These are phyloP conservation scores for Thymelicus acteon DNA, from an alignment of 2,888 invertebrate species.

Conservation along the genomic window DNA sequence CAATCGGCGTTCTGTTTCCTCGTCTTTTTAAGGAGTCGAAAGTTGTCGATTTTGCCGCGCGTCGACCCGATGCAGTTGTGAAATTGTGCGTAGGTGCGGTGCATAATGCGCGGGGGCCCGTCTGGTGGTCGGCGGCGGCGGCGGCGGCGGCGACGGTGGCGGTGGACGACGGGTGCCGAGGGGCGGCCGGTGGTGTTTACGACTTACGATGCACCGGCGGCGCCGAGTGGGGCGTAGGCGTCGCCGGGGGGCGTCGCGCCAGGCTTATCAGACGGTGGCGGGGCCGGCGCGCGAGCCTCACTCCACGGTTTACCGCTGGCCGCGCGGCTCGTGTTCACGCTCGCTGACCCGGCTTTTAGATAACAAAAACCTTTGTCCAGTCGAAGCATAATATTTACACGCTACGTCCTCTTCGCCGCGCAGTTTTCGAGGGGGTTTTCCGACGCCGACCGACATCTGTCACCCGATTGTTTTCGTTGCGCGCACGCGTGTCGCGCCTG, in stretches of 20 bases:
- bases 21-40: constrained; percentile 81
- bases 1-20: constrained; percentile 65
- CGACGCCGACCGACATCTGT: constrained; percentile 75
- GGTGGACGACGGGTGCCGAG: constrained; percentile 60
- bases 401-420: constrained; percentile 70
- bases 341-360: constrained; percentile 78
- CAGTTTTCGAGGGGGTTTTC: constrained; percentile 79
- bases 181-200: constrained; percentile 76
- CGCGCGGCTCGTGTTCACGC: constrained; percentile 73
- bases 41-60: constrained; percentile 74
- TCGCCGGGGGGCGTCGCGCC: constrained; percentile 84
- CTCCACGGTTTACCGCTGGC: constrained; percentile 73
- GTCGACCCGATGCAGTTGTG: constrained; percentile 67
- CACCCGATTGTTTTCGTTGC: constrained; percentile 74
- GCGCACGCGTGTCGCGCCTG: constrained; percentile 74
- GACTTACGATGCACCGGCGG: constrained; percentile 76
- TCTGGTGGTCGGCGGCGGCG: constrained; percentile 62
- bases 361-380: constrained; percentile 85
- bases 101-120: constrained; percentile 74
- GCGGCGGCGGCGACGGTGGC: constrained; percentile 48
- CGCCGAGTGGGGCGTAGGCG: constrained; percentile 83
- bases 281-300: constrained; percentile 83
- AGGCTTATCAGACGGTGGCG: constrained; percentile 84
- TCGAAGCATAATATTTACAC: constrained; percentile 81
- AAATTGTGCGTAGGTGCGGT: constrained; percentile 78